phyloP scores from a whole-genome alignment of 2,113 vertebrate genomes.

The Syngnathus scovelli region DNA sequence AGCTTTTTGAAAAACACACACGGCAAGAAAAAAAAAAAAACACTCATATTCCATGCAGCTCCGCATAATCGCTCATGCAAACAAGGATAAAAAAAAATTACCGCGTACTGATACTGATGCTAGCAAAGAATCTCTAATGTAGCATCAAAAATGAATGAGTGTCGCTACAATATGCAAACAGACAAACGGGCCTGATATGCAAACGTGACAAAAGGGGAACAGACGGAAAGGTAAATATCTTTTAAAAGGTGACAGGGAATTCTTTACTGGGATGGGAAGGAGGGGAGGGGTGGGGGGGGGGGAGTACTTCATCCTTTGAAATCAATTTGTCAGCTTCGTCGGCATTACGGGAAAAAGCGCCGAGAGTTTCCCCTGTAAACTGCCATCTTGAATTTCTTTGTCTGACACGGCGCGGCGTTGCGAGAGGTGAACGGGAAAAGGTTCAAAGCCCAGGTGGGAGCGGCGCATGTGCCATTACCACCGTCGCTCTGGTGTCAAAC shows the following conservation, averaged over 20 bases:
- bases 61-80: constrained; percentile 39
- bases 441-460: constrained; percentile 69
- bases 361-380: constrained; percentile 67
- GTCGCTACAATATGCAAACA: constrained; percentile 34
- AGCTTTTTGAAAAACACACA: constrained; percentile 53
- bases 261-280: constrained; percentile 10
- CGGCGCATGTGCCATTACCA: constrained; percentile 59
- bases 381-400: constrained; percentile 74
- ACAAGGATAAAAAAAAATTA: constrained; percentile 34
- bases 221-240: constrained; percentile 61
- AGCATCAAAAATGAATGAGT: constrained; percentile 61
- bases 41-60: constrained; percentile 34
- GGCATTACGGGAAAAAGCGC: constrained; percentile 47
- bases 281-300: constrained; percentile 39
- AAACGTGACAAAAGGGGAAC: constrained; percentile 20
- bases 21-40: constrained; percentile 12
- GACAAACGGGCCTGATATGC: background rate
- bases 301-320: constrained; percentile 62
- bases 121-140: constrained; percentile 53
- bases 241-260: constrained; percentile 61
- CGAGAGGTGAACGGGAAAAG: constrained; percentile 54
- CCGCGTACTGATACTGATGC: constrained; percentile 39
- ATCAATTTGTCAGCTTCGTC: constrained; percentile 66
- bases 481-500: constrained; percentile 65
- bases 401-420: constrained; percentile 55